These are phyloP conservation scores for Leptopilina clavipes DNA, from an alignment of 1,140 invertebrate genomes.

Conservation along the genomic window DNA sequence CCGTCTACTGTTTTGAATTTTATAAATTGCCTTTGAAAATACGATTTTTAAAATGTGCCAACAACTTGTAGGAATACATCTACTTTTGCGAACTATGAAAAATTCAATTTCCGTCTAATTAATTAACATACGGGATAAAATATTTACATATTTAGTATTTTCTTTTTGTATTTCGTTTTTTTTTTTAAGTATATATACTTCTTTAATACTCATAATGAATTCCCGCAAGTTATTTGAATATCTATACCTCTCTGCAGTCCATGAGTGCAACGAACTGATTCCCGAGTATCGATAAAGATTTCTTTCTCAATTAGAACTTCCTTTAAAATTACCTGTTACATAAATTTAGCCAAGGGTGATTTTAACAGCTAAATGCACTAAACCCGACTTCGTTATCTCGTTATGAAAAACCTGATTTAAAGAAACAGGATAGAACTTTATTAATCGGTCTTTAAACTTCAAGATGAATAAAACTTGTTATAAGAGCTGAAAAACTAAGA, in stretches of 20 bases:
- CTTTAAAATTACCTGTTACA: constrained; percentile 19
- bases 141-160: not conserved
- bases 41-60: too few relatives aligned
- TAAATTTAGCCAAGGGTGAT: constrained; percentile 25
- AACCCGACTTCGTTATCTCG: constrained; percentile 27
- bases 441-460: constrained; percentile 23
- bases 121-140: not conserved
- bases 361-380: constrained; percentile 26
- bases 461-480: constrained; percentile 19
- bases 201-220: constrained; percentile 2
- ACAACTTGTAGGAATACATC: too few relatives aligned
- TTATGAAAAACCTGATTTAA: constrained; percentile 32
- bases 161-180: not conserved
- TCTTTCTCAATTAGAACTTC: constrained; percentile 34
- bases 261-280: constrained; percentile 25
- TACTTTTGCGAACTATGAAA: not conserved
- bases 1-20: too few relatives aligned
- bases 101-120: too few relatives aligned
- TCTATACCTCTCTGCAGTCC: not conserved
- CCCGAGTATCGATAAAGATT: constrained; percentile 24
- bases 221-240: not conserved
- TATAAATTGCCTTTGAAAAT: too few relatives aligned
- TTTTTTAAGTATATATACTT: not conserved
- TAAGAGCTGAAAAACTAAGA: not conserved
- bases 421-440: constrained; percentile 29